Conservation (phyloP, 2,113 vertebrate genomes). For the Rhipidura dahli region DNA sequence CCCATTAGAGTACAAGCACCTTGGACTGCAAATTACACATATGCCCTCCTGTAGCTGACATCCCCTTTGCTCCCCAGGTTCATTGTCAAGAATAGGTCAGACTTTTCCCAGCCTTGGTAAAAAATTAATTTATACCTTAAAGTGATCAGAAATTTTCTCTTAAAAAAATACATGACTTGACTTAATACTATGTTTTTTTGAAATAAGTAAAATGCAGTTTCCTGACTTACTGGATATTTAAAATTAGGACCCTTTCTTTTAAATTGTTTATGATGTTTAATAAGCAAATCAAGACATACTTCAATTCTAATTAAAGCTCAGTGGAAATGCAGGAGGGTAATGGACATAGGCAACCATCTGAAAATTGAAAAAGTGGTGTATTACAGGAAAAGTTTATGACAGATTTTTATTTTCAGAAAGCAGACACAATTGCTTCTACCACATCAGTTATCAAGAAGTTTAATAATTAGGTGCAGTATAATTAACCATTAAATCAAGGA, state of each 20-base stretch:
- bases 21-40: background rate
- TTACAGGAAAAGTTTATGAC: slow-evolving; percentile 37
- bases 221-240: background rate
- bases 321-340: slow-evolving; percentile 14
- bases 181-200: background rate
- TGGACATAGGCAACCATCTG: slow-evolving; percentile 14
- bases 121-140: slow-evolving; percentile 25
- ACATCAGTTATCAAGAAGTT: slow-evolving; percentile 19
- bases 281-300: slow-evolving; percentile 49
- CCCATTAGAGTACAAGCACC: background rate
- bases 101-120: slow-evolving; percentile 8
- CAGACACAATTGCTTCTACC: slow-evolving; percentile 3
- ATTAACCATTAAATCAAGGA: slow-evolving; percentile 59
- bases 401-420: slow-evolving; percentile 49
- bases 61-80: background rate
- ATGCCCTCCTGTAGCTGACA: background rate
- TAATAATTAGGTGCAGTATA: slow-evolving; percentile 59
- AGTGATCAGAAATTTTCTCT: background rate
- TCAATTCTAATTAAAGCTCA: slow-evolving; percentile 50
- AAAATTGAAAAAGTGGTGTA: slow-evolving; percentile 18
- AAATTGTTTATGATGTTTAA: slow-evolving; percentile 27
- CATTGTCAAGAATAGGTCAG: slow-evolving; percentile 31
- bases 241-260: slow-evolving; percentile 24
- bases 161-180: background rate
- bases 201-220: background rate